Evolutionary conservation across 2,113 vertebrate species (phyloP).

Genomic region (Vicugna pacos): DNA sequence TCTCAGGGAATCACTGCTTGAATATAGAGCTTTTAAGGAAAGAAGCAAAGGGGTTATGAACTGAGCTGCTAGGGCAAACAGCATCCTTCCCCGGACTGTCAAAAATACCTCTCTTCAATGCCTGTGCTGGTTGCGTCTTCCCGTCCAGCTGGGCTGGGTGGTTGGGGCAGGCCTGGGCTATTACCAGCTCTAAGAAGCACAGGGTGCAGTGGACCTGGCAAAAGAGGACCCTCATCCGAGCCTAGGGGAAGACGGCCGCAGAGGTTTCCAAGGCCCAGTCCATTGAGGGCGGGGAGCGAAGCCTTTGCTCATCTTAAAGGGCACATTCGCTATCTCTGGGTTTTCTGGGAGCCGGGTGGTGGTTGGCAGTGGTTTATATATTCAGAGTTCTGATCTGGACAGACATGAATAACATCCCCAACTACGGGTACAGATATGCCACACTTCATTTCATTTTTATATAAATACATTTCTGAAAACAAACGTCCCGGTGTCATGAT

Average conservation of each 20-base stretch:
- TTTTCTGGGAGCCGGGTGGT: background rate
- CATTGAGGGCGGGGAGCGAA: background rate
- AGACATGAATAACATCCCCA: background rate
- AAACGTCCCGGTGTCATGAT: background rate
- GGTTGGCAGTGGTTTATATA: background rate
- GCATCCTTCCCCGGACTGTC: fast-evolving
- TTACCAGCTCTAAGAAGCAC: background rate
- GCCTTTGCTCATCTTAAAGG: background rate
- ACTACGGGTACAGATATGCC: too few relatives aligned
- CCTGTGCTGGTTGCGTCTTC: fast-evolving
- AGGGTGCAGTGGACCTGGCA: fast-evolving
- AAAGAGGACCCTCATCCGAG: too few relatives aligned
- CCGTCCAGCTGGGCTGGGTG: too few relatives aligned
- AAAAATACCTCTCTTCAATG: fast-evolving
- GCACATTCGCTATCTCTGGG: background rate
- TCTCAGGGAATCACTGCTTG: background rate
- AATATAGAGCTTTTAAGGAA: background rate
- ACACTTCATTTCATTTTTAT: slow-evolving; percentile 22
- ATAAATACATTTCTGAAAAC: background rate
- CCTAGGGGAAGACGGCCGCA: fast-evolving
- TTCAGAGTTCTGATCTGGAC: background rate
- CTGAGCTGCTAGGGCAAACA: fast-evolving
- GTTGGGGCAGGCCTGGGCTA: background rate
- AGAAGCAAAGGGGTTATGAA: background rate
- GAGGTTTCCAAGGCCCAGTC: background rate